phyloP scores from a whole-genome alignment of 2,113 vertebrate species.

The Panthera tigris region DNA sequence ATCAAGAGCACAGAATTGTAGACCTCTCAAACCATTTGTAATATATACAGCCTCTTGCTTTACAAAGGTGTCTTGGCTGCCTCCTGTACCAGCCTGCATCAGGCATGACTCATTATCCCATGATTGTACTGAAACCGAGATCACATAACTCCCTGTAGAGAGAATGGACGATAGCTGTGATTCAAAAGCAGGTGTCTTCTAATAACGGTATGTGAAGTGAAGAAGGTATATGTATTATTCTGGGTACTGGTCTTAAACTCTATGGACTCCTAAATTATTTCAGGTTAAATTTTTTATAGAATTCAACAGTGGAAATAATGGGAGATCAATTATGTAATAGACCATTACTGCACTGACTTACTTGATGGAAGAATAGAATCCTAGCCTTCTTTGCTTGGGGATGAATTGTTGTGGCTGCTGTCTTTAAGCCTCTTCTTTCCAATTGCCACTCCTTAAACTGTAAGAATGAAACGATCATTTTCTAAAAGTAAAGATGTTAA shows the following conservation, averaged over 20 bases:
- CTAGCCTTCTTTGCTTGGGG: neutral
- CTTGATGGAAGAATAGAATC: neutral
- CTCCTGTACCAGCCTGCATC: neutral
- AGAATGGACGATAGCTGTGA: neutral
- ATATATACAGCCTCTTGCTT: neutral
- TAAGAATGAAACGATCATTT: neutral
- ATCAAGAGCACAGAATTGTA: neutral
- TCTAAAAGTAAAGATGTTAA: slow-evolving; percentile 16
- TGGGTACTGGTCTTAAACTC: neutral
- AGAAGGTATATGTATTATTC: slow-evolving; percentile 21
- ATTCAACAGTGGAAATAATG: neutral
- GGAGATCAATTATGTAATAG: neutral
- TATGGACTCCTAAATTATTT: slow-evolving; percentile 24
- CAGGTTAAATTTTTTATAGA: neutral
- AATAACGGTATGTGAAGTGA: neutral
- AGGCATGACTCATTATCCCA: neutral
- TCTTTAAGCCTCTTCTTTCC: neutral
- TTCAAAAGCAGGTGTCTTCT: neutral
- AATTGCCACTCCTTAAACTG: neutral
- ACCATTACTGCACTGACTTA: too few relatives aligned
- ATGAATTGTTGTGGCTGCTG: neutral
- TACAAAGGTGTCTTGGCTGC: neutral
- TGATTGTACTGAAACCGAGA: neutral
- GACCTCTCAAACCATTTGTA: neutral
- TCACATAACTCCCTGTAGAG: neutral